Percentiles rank a stretch among this genome's conserved stretches.
Evolutionary conservation across 2,888 invertebrate genomes (phyloP).

Genomic region (Sclerodermus sp.): DNA sequence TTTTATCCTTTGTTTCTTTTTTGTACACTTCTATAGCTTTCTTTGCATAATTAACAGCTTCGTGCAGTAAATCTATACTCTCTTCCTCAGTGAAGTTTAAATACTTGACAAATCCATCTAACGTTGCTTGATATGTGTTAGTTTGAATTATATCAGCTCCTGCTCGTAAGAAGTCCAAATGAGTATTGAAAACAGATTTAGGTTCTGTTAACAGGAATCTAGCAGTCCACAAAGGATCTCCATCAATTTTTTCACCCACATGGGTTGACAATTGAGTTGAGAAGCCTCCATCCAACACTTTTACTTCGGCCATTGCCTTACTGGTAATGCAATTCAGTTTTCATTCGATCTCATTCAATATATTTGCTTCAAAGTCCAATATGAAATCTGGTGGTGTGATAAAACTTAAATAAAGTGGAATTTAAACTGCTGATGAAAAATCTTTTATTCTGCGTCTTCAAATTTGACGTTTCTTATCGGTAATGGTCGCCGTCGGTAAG

Average conservation of each 20-base stretch:
- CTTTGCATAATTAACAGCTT: conserved; percentile 67
- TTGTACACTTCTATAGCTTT: conserved; percentile 65
- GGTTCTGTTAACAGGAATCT: conserved; percentile 78
- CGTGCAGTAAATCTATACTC: conserved; percentile 58
- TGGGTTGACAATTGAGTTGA: conserved; percentile 79
- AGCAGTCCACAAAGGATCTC: conserved; percentile 89
- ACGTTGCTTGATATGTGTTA: conserved; percentile 54
- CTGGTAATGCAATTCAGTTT: no score
- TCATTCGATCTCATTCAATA: not conserved
- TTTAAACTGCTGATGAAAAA: no score
- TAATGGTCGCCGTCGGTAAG: no score
- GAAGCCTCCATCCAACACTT: conserved; percentile 73
- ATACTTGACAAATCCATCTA: conserved; percentile 69
- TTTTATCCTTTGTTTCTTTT: conserved; percentile 25
- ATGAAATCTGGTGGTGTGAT: conserved; percentile 7
- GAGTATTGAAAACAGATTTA: conserved; percentile 76
- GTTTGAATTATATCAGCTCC: conserved; percentile 78
- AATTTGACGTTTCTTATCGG: no score
- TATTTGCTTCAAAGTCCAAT: conserved; percentile 22
- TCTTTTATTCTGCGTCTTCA: no score
- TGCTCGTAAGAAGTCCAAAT: conserved; percentile 80
- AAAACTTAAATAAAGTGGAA: not conserved
- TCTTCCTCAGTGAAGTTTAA: conserved; percentile 69
- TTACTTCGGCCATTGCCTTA: conserved; percentile 21
- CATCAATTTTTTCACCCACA: conserved; percentile 75